Base-by-base conservation (phyloP, 2,113 vertebrate genomes). In the Thalassarche chlororhynchos region DNA sequence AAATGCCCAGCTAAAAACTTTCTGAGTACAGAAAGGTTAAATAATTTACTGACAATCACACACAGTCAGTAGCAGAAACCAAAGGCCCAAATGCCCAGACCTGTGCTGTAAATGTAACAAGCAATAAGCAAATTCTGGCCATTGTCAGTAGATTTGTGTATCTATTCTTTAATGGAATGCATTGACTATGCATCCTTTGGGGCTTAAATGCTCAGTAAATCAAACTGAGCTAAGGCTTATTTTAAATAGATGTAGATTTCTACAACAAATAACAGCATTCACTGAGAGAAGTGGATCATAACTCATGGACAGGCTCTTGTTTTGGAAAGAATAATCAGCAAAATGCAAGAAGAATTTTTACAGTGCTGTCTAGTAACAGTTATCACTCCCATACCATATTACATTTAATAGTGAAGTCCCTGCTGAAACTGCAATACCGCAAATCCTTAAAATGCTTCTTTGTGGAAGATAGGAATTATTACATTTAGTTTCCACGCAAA, bases 141-240 rank as follows among this genome's bases (percentile, higher is more conserved):
- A 61, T 57, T 97, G 80, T 87, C 70, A 92, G 90, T 89, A 81
- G 94, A 94, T 93, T 84, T 90, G 90, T 89, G 69, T 90, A 87
- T 87, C 89, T 92, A 36, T 87, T 78, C 80, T 84, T 92, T 95
- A 89, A 81, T 57, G 65, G 86, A 95, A 87, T 90, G 69, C 92
- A 97, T 80, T 81, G 79, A 87, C 80, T 93, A 75, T 84, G 80
- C 51, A 82, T 87, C 80, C 93, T 95, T 75, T 64, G 74, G 72
- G 90, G 81, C 60, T 95, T 93, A 95, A 95, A 94, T 65, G 57
- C 72, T 87, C 92, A 84, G 76, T 96, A 96, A 96, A 95, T 97
- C 90, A 97, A 95, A 96, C 31, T 76, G 77, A 95, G 65, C 84
- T 92, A 75, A 71, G 40, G 57, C 80, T 96, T 79, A 44, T 89